Conservation (phyloP, 2,888 invertebrate species). For the Lepeophtheirus nordmannii region DNA sequence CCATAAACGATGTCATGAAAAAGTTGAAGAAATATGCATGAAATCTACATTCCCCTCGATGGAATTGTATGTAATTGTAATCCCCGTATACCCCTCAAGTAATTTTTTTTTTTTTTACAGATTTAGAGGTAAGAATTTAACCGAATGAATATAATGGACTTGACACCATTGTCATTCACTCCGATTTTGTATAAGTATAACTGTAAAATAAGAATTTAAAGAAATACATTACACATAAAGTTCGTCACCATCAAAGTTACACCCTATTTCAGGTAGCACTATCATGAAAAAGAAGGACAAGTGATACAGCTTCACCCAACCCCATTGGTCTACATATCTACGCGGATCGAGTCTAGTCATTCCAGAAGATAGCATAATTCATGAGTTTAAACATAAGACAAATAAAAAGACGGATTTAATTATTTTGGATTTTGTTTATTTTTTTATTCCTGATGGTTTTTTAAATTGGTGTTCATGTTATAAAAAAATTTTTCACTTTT, state of each 20-base stretch:
- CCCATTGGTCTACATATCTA: too few species aligned
- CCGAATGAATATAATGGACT: too few species aligned
- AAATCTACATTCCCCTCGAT: slow-evolving; percentile 20
- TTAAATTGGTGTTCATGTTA: slow-evolving; percentile 2
- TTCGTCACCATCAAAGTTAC: too few species aligned
- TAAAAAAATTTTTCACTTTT: slow-evolving; percentile 4
- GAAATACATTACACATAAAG: not conserved
- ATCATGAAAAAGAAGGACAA: not conserved
- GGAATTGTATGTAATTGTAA: slow-evolving; percentile 19
- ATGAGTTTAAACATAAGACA: too few species aligned
- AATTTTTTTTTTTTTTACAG: not conserved
- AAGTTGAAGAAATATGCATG: slow-evolving; percentile 10
- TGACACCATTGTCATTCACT: too few species aligned
- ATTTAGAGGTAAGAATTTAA: not conserved
- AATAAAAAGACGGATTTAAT: not conserved
- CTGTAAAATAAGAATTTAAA: not conserved
- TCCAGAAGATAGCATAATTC: too few species aligned
- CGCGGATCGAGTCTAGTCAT: too few species aligned
- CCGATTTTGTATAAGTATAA: too few species aligned
- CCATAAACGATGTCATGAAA: slow-evolving; percentile 19
- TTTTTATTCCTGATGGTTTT: not conserved
- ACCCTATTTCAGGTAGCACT: not conserved
- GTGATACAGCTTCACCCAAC: not conserved
- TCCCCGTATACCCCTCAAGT: not conserved
- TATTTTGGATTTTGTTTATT: not conserved